Base-by-base conservation (phyloP, 1,140 invertebrate genomes). In the Drosophila saltans region DNA sequence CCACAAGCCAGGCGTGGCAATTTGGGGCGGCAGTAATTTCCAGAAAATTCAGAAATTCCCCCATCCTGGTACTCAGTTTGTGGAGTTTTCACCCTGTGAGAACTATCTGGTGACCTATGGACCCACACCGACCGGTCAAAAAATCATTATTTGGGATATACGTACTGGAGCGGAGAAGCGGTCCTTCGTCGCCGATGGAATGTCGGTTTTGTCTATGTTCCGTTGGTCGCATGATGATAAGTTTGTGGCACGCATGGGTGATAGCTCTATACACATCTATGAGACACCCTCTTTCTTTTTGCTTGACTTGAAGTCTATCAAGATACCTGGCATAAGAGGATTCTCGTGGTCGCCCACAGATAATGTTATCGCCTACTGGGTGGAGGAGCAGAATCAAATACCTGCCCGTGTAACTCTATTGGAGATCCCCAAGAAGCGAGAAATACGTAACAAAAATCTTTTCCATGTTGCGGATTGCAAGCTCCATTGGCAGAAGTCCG, bases 381-480 rank as follows among this genome's bases (percentile, higher is more conserved):
- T 99, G n/a, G 97, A 97, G 16, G 99, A 99, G 93, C 97, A 99
- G 84, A 97, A 98, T 91, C 97, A 96, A 78, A 97, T 98, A 4
- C 97, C 97, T 39, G 97, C 97, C 9, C 93, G 96, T 80, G 97
- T 97, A 3, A 97, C 96, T 0, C 93, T 98, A 1, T 93, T 97
- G 43, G 97, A 98, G 93, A 95, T 98, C 57, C 97, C 97, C 11
- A 97, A 96, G 93, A 96, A 97, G 48, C 96, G 95, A 72, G 98
- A 99, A 94, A 95, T 97, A n/a, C 95, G 98, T 84, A 97, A 98
- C 59, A 99, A 99, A 89, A 99, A 99, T 93, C 93, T 99, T 33
- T 99, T 99, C 94, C 99, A 97, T 81, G 99, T 99, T 0, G 97
- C 98, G 8, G 98, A 99, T 81, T 99, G 98, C 93, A 98, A 98